Evolutionary conservation across 2,888 invertebrate genomes (phyloP), one percentile per base, ranked within the genome.

Genomic region (Arge pagana): DNA sequence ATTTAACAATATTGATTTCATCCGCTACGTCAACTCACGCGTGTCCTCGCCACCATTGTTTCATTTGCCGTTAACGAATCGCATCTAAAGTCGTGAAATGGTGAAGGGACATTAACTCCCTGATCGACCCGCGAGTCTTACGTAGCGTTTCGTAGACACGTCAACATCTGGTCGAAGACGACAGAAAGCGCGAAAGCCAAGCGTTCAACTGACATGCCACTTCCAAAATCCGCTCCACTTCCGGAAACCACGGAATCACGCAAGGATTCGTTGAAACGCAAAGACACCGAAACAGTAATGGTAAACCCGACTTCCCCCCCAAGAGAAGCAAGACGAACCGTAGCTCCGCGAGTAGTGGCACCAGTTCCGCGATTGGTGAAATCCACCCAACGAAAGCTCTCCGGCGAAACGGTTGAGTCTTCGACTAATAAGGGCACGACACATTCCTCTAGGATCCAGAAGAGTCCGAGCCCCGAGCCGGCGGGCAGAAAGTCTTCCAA

Each of bases 401-500:
- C 30, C 54, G 21, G 35, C 39, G 37, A 28, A 50, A 54, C 8
- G 50, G 48, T 24, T 42, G 41, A n/a, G 55, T 19, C 30, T 36
- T 7, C n/a, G n/a, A n/a, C n/a, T 11, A 26, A n/a, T 42, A 42
- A 42, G 26, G 10, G 16, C 10, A 13, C 33, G n/a, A 28, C 31
- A 33, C 30, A 24, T 31, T 11, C 33, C 33, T 23, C 41, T 55
- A 70, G 69, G 63, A 54, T 66, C 21, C 53, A 53, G 53, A 68
- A 68, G 53, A 64, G 63, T 59, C 64, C 64, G 42, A 68, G 66
- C 53, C 67, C 67, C n/a, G 65, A 70, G 52, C 41, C 57, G 19
- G 50, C 52, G 2, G 42, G 24, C 31, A 57, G 56, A 51, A 68
- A 58, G 48, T 33, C 48, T 35, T 30, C 26, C 33, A 60, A 63